A percentile compares a stretch with the other conserved stretches of the same genome.
Evolutionary conservation across 2,797 vertebrate species (phyloP).

Genomic region (Anguilla pacifica): DNA sequence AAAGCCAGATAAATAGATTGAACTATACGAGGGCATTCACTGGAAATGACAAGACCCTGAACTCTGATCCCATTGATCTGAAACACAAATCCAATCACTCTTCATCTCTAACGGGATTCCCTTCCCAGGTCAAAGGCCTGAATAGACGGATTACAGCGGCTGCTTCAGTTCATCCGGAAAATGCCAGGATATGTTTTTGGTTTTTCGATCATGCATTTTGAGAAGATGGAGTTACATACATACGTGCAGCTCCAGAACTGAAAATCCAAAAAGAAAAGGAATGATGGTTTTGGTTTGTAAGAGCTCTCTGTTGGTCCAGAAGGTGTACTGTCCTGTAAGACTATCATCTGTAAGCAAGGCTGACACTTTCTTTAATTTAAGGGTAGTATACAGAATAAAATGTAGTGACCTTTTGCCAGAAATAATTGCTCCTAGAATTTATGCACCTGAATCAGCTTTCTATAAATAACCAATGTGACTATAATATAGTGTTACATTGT

Average conservation of each 20-base stretch:
- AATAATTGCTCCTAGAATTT: not conserved
- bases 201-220: not conserved
- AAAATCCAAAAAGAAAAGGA: not conserved
- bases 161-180: not conserved
- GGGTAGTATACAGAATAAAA: not conserved
- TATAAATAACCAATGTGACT: too few species aligned
- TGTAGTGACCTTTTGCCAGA: not conserved
- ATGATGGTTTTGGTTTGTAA: not conserved
- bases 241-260: not conserved
- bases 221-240: not conserved
- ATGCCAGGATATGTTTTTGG: not conserved
- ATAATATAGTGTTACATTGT: too few species aligned
- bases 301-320: not conserved
- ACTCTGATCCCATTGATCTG: slow-evolving; percentile 29
- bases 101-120: not conserved
- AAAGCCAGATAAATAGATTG: slow-evolving; percentile 35
- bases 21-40: slow-evolving; percentile 31
- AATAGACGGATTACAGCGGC: not conserved
- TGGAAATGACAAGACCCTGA: slow-evolving; percentile 30
- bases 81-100: slow-evolving; percentile 10
- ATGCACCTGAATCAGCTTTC: too few species aligned
- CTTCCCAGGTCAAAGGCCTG: not conserved
- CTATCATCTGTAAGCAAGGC: not conserved
- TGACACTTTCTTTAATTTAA: not conserved
- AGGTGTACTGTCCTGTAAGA: not conserved